Evolutionary conservation across 2,888 invertebrate species (phyloP).

Genomic region (Lamellibrachia satsuma): DNA sequence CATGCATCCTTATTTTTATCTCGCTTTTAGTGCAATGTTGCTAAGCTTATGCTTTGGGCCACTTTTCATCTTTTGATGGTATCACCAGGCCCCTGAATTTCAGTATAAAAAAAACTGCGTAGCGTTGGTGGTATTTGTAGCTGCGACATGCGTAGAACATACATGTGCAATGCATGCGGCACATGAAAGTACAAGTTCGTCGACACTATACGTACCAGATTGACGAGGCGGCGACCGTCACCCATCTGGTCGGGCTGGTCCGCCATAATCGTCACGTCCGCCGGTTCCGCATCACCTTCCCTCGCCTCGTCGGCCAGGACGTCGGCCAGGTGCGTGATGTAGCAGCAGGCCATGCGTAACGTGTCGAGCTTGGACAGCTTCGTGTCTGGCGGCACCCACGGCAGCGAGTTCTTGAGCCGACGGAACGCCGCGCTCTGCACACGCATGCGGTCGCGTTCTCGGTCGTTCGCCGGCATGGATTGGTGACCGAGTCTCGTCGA

Average conservation of each 20-base stretch:
- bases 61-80: too few relatives aligned
- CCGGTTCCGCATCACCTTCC: background rate
- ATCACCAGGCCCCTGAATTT: too few relatives aligned
- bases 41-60: too few relatives aligned
- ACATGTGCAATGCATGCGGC: background rate
- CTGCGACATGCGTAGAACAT: too few relatives aligned
- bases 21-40: too few relatives aligned
- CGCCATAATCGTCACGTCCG: background rate
- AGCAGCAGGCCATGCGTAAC: conserved; percentile 87
- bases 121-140: background rate
- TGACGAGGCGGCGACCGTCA: background rate
- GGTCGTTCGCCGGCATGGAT: conserved; percentile 77
- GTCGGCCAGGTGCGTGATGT: conserved; percentile 82
- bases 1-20: too few relatives aligned
- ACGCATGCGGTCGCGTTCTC: conserved; percentile 92
- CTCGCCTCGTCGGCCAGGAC: conserved; percentile 38
- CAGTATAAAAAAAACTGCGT: too few relatives aligned
- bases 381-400: conserved; percentile 96
- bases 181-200: background rate
- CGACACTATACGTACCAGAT: background rate
- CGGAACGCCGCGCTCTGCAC: conserved; percentile 89
- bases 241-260: background rate
- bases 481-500: background rate
- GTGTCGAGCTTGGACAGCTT: conserved; percentile 95
- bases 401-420: conserved; percentile 81